These are phyloP conservation scores for Drosophila mettleri DNA, from an alignment of 2,888 invertebrate species.

Conservation along the genomic window DNA sequence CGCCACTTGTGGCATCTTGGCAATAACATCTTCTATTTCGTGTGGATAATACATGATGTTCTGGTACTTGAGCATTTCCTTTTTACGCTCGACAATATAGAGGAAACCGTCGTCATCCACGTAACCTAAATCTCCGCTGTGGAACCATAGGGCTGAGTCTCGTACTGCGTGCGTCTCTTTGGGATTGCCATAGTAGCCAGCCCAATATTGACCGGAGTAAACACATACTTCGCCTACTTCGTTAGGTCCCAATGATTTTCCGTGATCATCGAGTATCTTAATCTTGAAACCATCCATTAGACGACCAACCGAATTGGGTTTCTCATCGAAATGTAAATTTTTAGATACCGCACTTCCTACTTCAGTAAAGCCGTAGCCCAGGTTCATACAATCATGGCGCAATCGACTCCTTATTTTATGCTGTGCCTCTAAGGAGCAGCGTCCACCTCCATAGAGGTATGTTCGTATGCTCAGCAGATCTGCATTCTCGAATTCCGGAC, in stretches of 20 bases:
- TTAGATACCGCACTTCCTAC: constrained; percentile 56
- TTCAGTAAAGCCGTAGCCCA: constrained; percentile 78
- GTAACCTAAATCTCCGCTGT: constrained; percentile 83
- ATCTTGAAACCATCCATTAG: constrained; percentile 57
- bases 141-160: constrained; percentile 78
- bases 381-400: constrained; percentile 52
- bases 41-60: constrained; percentile 77
- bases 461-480: constrained; percentile 62
- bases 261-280: constrained; percentile 74
- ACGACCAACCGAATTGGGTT: constrained; percentile 75
- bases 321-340: constrained; percentile 57
- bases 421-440: constrained; percentile 60
- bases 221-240: constrained; percentile 78
- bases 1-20: constrained; percentile 70
- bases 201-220: constrained; percentile 62
- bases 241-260: constrained; percentile 58
- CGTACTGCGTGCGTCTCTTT: constrained; percentile 63
- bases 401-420: constrained; percentile 63
- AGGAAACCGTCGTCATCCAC: constrained; percentile 81
- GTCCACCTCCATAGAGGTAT: constrained; percentile 67
- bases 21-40: constrained; percentile 78
- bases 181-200: constrained; percentile 80
- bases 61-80: constrained; percentile 79
- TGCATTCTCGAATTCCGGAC: constrained; percentile 46
- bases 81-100: constrained; percentile 77